phyloP scores from a whole-genome alignment of 35 echinoderm and acorn worm species.

The Apostichopus californicus region DNA sequence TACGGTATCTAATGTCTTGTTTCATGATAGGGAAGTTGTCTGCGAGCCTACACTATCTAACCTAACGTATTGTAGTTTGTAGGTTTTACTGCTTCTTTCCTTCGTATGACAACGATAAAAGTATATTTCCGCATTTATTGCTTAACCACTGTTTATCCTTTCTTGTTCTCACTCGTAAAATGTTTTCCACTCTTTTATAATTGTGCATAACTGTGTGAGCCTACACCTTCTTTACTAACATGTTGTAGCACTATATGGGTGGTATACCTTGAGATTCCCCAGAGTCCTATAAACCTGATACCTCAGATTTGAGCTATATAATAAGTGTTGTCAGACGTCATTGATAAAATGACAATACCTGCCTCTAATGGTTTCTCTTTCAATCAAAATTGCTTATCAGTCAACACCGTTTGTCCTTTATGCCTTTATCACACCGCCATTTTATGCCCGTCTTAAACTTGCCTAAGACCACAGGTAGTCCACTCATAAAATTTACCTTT shows the following conservation, averaged over 20 bases:
- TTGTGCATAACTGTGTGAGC: no score
- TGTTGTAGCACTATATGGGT: neutral
- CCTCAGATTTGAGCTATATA: slow-evolving; percentile 2
- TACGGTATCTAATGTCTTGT: neutral
- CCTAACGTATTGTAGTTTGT: no score
- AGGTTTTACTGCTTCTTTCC: neutral
- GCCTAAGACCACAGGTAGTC: neutral
- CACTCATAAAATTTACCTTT: neutral
- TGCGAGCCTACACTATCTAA: neutral
- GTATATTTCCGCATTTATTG: no score
- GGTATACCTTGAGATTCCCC: neutral
- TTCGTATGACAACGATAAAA: no score
- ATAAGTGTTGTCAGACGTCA: neutral
- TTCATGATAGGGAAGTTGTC: neutral
- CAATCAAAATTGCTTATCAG: slow-evolving; percentile 27
- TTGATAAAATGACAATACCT: slow-evolving; percentile 19
- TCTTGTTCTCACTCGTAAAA: no score
- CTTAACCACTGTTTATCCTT: no score
- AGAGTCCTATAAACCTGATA: neutral
- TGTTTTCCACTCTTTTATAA: no score
- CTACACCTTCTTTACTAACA: no score
- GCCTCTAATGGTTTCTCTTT: slow-evolving; percentile 20
- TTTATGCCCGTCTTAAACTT: neutral
- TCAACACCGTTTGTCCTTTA: neutral
- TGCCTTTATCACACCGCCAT: neutral